These are phyloP conservation scores for Patella ulyssiponensis DNA, from an alignment of 2,888 invertebrate species.

Conservation along the genomic window DNA sequence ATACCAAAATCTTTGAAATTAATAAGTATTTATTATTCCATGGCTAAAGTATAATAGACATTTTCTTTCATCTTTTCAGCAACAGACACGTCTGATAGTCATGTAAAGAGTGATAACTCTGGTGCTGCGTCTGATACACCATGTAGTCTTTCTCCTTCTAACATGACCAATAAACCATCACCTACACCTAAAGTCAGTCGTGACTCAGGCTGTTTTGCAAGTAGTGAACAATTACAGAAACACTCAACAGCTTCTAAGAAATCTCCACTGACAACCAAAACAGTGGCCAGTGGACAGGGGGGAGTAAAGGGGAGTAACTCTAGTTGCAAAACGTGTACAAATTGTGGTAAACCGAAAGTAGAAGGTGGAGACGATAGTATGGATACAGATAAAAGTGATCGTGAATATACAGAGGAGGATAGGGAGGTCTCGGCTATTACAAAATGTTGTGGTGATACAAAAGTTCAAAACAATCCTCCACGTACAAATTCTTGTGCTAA, in stretches of 20 bases:
- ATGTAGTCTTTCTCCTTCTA: slow-evolving; percentile 40
- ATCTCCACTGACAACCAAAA: not conserved
- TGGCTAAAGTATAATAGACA: no score
- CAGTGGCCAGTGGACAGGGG: slow-evolving; percentile 9
- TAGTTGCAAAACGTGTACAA: slow-evolving; percentile 29
- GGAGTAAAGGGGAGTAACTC: slow-evolving; percentile 15
- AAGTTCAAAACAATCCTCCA: slow-evolving; percentile 17
- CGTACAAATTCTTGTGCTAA: slow-evolving; percentile 9
- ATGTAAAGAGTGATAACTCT: slow-evolving; percentile 31
- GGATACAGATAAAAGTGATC: slow-evolving; percentile 39
- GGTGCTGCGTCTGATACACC: slow-evolving; percentile 42
- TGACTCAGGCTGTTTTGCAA: slow-evolving; percentile 71
- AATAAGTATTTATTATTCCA: no score
- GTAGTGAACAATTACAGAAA: slow-evolving; percentile 60
- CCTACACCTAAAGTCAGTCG: slow-evolving; percentile 64
- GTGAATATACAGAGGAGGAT: slow-evolving; percentile 58
- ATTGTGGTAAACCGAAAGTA: slow-evolving; percentile 39
- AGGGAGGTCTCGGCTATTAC: slow-evolving; percentile 60
- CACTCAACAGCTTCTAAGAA: slow-evolving; percentile 1
- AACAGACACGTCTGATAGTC: slow-evolving; percentile 37
- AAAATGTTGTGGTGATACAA: slow-evolving; percentile 20
- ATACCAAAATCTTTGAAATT: no score
- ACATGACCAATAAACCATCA: slow-evolving; percentile 27
- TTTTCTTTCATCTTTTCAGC: slow-evolving; percentile 25
- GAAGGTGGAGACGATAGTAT: slow-evolving; percentile 24